Percentiles rank a stretch among this genome's conserved stretches.
These are phyloP conservation scores for Pluvianellus socialis DNA, from an alignment of 2,113 vertebrate species.

Conservation along the genomic window DNA sequence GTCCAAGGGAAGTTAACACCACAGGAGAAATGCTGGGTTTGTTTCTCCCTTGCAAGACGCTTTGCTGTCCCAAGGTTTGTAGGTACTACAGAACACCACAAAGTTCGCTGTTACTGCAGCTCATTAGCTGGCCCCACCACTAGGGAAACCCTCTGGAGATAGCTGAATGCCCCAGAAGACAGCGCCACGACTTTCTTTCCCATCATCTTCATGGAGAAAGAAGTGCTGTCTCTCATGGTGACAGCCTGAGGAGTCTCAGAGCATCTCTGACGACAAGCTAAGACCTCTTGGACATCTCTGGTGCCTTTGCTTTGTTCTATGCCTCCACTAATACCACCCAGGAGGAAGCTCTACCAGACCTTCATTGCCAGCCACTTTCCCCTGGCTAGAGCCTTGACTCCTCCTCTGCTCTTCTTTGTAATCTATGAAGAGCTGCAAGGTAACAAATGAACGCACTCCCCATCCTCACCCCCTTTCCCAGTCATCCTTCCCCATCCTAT, in stretches of 20 bases:
- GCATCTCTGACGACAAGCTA: background rate
- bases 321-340: background rate
- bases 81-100: background rate
- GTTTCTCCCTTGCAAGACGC: background rate
- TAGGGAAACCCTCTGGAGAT: background rate
- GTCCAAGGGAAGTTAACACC: background rate
- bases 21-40: background rate
- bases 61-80: background rate
- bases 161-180: background rate
- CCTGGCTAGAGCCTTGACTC: background rate
- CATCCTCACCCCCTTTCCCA: background rate
- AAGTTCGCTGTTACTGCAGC: background rate
- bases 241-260: background rate
- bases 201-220: background rate
- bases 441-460: background rate
- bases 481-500: background rate
- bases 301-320: background rate
- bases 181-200: background rate
- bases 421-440: background rate
- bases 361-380: background rate
- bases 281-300: background rate
- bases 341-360: background rate
- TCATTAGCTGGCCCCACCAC: background rate
- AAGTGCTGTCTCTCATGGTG: background rate
- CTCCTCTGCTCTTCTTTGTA: background rate